Conservation (phyloP, 2,797 vertebrate genomes). For the Miichthys miiuy region DNA sequence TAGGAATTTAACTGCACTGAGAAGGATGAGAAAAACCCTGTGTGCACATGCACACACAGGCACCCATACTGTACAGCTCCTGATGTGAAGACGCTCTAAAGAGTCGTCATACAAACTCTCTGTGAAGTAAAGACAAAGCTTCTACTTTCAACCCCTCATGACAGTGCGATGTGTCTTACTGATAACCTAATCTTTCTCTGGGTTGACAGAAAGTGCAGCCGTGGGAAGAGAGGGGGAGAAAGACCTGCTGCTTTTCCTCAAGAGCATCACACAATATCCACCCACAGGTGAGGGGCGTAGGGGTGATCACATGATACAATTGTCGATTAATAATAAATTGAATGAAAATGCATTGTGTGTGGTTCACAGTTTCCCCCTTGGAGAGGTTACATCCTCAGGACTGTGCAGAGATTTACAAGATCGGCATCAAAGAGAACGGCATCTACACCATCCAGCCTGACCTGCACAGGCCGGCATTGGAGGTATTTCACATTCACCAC, state of each 20-base stretch:
- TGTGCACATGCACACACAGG: conserved; percentile 29
- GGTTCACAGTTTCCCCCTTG: conserved; percentile 75
- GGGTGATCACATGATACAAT: not conserved
- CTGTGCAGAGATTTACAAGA: conserved; percentile 87
- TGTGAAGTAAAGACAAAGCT: conserved; percentile 22
- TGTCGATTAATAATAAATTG: not conserved
- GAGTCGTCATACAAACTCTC: conserved; percentile 31
- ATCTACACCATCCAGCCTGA: conserved; percentile 91
- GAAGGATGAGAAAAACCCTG: conserved; percentile 43
- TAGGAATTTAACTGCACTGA: conserved; percentile 79
- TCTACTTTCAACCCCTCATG: conserved; percentile 38
- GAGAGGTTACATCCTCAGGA: conserved; percentile 84
- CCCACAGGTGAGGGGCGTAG: conserved; percentile 75
- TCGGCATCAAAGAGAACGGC: conserved; percentile 88
- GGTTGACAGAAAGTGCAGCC: conserved; percentile 77
- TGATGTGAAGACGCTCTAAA: conserved; percentile 39
- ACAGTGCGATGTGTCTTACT: conserved; percentile 27
- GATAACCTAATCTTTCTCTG: conserved; percentile 55
- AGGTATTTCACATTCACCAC: conserved; percentile 80
- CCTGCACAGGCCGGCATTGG: conserved; percentile 80
- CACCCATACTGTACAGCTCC: conserved; percentile 20
- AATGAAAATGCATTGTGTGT: conserved; percentile 47
- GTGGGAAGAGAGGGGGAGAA: conserved; percentile 84
- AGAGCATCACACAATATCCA: conserved; percentile 83
- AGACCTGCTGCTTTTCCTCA: conserved; percentile 85